phyloP scores from a whole-genome alignment of 2,888 invertebrate genomes.

The Mesochorus sp. region DNA sequence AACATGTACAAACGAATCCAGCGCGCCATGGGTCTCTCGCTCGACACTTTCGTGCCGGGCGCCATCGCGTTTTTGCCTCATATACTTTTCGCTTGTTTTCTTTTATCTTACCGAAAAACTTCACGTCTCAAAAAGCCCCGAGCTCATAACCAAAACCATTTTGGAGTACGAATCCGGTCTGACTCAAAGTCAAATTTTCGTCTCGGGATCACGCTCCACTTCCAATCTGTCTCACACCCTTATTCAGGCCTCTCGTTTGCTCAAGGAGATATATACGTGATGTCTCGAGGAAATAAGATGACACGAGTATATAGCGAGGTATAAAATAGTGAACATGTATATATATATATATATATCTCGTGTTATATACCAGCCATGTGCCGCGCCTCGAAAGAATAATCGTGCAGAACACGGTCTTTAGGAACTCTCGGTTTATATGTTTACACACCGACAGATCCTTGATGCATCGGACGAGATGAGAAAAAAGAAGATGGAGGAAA shows the following conservation, averaged over 20 bases:
- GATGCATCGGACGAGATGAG: conserved; percentile 14
- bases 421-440: conserved; percentile 48
- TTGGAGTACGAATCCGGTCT: background rate
- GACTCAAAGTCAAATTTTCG: conserved; percentile 25
- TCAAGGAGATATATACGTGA: conserved; percentile 51
- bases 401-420: conserved; percentile 23
- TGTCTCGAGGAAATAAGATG: conserved; percentile 30
- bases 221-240: background rate
- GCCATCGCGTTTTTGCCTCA: conserved; percentile 60
- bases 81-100: background rate
- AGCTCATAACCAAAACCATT: background rate
- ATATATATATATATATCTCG: conserved; percentile 30
- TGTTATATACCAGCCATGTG: background rate
- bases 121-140: background rate
- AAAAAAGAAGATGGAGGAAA: conserved; percentile 4
- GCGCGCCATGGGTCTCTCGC: conserved; percentile 22
- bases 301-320: conserved; percentile 9
- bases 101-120: background rate
- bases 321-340: no score
- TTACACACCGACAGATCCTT: conserved; percentile 2
- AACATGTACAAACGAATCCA: conserved; percentile 35
- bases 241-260: conserved; percentile 28
- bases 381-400: background rate
- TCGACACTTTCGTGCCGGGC: conserved; percentile 49
- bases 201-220: conserved; percentile 22